These are phyloP conservation scores for Elanoides forficatus DNA, from an alignment of 2,113 vertebrate genomes.

Conservation along the genomic window DNA sequence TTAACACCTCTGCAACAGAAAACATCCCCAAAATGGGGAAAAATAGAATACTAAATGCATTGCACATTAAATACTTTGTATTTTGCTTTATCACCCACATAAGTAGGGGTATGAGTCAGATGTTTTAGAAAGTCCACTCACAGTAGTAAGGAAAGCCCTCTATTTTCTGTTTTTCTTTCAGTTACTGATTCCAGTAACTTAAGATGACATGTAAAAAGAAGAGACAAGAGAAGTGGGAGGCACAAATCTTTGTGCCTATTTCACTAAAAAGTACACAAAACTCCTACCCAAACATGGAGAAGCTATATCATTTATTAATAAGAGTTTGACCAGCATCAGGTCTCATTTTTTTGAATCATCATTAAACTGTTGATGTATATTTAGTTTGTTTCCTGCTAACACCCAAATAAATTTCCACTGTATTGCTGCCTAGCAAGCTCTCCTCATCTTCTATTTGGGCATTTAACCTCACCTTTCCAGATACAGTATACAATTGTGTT, in stretches of 20 bases:
- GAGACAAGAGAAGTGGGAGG: background rate
- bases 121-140: background rate
- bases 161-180: background rate
- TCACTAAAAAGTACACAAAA: background rate
- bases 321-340: background rate
- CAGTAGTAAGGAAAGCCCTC: background rate
- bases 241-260: background rate
- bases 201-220: rapidly evolving
- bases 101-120: background rate
- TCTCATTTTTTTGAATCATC: background rate
- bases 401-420: background rate
- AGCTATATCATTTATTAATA: background rate
- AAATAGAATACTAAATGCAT: background rate
- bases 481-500: background rate
- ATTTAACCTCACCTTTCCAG: background rate
- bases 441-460: background rate
- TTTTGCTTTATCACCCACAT: background rate
- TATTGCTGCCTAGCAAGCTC: background rate
- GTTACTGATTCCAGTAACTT: background rate
- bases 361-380: background rate
- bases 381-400: background rate
- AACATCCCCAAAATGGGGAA: background rate
- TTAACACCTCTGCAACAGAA: background rate
- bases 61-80: background rate
- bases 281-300: background rate